phyloP scores from a whole-genome alignment of 2,797 vertebrate genomes.

The Rhinoraja longicauda region DNA sequence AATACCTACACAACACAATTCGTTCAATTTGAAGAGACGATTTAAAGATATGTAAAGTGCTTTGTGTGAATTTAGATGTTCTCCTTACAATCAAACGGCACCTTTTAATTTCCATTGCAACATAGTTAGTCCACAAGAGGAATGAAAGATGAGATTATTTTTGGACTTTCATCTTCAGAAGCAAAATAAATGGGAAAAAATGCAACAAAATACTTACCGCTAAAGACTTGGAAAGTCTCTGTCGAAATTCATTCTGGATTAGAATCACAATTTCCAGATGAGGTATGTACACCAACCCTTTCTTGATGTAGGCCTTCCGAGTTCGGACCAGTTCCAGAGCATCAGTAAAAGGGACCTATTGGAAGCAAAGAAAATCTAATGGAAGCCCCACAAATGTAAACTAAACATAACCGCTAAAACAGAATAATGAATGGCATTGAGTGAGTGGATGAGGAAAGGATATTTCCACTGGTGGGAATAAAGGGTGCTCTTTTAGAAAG shows the following conservation, averaged over 20 bases:
- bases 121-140: neutral
- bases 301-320: conserved; percentile 81
- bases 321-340: conserved; percentile 82
- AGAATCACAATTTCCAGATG: conserved; percentile 78
- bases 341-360: conserved; percentile 85
- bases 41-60: neutral
- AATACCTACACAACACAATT: neutral
- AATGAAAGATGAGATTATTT: neutral
- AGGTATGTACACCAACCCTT: conserved; percentile 80
- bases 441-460: no score
- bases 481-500: no score
- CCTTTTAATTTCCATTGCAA: neutral
- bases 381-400: neutral
- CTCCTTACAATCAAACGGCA: neutral
- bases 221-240: conserved; percentile 83
- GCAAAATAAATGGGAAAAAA: neutral
- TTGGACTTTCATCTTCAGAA: neutral
- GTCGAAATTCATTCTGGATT: conserved; percentile 83
- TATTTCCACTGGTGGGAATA: no score
- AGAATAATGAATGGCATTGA: no score
- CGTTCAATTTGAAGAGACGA: neutral
- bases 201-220: conserved; percentile 69
- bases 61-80: neutral
- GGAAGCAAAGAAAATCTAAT: conserved; percentile 39
- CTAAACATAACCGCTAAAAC: neutral